Percentiles rank a stretch among this genome's conserved stretches.
Conservation (phyloP, 2,797 vertebrate species). For the Oreortyx pictus region DNA sequence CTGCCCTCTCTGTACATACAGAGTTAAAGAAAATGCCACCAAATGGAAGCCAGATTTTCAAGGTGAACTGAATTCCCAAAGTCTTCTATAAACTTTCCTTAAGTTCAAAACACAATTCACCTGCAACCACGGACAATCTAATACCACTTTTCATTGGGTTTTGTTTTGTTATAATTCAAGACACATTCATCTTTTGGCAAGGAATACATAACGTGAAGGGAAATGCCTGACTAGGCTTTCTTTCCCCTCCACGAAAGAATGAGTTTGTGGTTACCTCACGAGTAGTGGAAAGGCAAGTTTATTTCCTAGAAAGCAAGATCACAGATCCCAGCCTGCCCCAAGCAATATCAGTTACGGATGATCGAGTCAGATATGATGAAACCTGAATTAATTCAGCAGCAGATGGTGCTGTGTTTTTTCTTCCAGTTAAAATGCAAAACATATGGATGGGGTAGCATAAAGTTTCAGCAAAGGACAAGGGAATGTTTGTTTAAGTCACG, state of each 20-base stretch:
- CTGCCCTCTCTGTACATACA: background rate
- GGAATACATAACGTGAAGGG: background rate
- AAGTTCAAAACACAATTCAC: background rate
- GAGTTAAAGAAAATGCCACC: background rate
- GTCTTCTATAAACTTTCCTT: background rate
- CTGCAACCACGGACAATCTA: background rate
- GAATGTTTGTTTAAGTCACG: slow-evolving; percentile 55
- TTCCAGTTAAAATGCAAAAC: slow-evolving; percentile 37
- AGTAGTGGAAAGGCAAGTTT: background rate
- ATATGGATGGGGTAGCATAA: background rate
- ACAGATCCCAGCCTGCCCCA: slow-evolving; percentile 14
- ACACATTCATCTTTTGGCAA: background rate
- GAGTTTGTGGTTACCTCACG: background rate
- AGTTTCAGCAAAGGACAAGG: slow-evolving; percentile 38
- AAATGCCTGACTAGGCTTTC: background rate
- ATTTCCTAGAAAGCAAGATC: slow-evolving; percentile 65
- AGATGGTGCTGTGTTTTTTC: slow-evolving; percentile 5
- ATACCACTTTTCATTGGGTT: background rate
- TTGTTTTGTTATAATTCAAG: background rate
- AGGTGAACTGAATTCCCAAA: background rate
- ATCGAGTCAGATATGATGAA: slow-evolving; percentile 32
- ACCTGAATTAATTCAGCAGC: slow-evolving; percentile 52
- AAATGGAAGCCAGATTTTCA: background rate
- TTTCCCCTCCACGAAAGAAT: background rate
- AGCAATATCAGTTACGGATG: slow-evolving; percentile 52